Conservation (phyloP, 2,888 invertebrate species). For the Dione juno region DNA sequence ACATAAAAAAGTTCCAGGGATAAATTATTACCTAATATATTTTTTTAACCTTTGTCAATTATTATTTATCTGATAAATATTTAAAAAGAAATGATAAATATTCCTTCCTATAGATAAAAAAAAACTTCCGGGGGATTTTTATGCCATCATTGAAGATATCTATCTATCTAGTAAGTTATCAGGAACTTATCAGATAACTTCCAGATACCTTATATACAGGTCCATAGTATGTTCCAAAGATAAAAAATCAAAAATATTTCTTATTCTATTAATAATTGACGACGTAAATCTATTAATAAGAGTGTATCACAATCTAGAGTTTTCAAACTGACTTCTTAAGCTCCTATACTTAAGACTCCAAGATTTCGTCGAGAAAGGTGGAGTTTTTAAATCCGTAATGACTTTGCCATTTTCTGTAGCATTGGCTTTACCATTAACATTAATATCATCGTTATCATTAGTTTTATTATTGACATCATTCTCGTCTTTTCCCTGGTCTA, state of each 20-base stretch:
- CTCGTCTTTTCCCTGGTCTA: not conserved
- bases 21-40: too few species aligned
- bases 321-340: slow-evolving; percentile 57
- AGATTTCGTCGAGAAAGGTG: slow-evolving; percentile 49
- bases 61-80: not conserved
- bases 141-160: not conserved
- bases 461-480: slow-evolving; percentile 14
- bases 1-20: too few species aligned
- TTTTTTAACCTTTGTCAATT: too few species aligned
- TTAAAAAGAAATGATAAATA: not conserved
- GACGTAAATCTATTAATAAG: not conserved
- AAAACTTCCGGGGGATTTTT: not conserved
- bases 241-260: slow-evolving; percentile 28
- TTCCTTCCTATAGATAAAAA: not conserved
- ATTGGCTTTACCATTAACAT: slow-evolving; percentile 31
- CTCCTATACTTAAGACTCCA: slow-evolving; percentile 61
- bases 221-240: not conserved
- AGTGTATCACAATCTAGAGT: slow-evolving; percentile 58
- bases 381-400: slow-evolving; percentile 40
- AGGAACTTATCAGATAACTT: not conserved
- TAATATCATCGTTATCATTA: slow-evolving; percentile 15
- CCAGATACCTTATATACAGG: not conserved
- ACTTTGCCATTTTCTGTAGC: slow-evolving; percentile 36
- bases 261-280: not conserved
- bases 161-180: not conserved